Percentiles rank a stretch among this genome's conserved stretches.
These are phyloP conservation scores for Chinchilla lanigera DNA, from an alignment of 2,113 vertebrate species.

Conservation along the genomic window DNA sequence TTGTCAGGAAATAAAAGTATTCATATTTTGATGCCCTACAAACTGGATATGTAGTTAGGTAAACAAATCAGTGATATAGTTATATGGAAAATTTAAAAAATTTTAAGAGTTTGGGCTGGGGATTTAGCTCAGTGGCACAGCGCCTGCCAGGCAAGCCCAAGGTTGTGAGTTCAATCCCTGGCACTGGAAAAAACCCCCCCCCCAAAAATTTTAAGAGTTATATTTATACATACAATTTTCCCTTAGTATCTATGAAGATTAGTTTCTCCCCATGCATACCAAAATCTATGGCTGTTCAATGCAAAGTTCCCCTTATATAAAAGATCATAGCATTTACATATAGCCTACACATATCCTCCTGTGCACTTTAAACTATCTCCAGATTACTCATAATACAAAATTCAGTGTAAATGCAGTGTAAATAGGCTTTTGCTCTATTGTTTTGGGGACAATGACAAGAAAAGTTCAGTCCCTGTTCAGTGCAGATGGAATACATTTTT, in stretches of 20 bases:
- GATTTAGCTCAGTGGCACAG: no score
- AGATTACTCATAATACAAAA: background rate
- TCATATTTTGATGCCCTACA: background rate
- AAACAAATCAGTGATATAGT: background rate
- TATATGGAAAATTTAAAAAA: background rate
- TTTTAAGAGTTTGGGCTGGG: no score
- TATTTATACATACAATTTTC: background rate
- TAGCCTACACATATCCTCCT: background rate
- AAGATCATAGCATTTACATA: background rate
- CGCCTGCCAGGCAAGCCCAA: no score
- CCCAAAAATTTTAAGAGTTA: background rate
- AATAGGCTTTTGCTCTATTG: background rate
- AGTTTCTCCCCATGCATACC: background rate
- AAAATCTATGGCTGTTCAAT: background rate
- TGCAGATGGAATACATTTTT: background rate
- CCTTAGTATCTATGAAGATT: background rate
- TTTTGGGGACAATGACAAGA: background rate
- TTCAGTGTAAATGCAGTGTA: background rate
- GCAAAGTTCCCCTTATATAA: background rate
- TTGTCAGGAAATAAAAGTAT: background rate
- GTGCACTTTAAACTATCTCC: background rate
- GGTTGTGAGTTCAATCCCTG: no score
- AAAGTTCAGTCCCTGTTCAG: background rate
- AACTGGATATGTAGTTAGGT: background rate
- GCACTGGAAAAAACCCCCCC: no score